Evolutionary conservation across 53 echinoderm and acorn worm species (phyloP), one percentile per base, ranked within the genome.

Genomic region (Echinarachnius parma): DNA sequence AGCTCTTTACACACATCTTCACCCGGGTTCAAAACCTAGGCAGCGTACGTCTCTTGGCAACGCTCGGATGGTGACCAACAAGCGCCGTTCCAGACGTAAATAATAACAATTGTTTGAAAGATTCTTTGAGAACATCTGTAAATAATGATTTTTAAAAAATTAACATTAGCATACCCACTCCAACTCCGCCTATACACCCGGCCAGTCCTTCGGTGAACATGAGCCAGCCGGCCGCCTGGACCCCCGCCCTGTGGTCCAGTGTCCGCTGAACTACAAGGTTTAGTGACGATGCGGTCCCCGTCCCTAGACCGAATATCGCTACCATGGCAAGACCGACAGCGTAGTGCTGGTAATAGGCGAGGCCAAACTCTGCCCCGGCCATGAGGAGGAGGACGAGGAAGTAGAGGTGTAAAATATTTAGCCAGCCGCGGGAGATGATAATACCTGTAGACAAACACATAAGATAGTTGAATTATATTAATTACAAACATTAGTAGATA

Each of bases 201-300:
- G 58, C 74, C n/a, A 72, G 37, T 5, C 74, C 74, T 20, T 72
- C 74, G 42, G 42, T 27, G 42, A 72, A 72, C 33, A 72, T 72
- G 28, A 72, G 55, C 74, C 74, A 72, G 5, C 74, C 74, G 14
- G 74, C 57, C 9, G 74, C 74, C 57, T 72, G 74, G 4, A 55
- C 57, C 1, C 74, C 74, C 4, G 74, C 74, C 7, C 74, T 21
- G 3, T 26, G 35, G 30, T 72, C 74, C 1, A 72, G 44, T 3
- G 74, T 39, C 1, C 74, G 56, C 23, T 72, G 74, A 11, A 72
- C 58, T 9, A 72, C 74, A 4, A 72, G 42, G 57, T 57, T 72
- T 4, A 72, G 44, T 4, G 74, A 72, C 15, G 28, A 5, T 16
- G 56, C 42, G 42, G 74, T 57, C 16, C 74, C 74, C 16, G 74